Conservation (phyloP, 2,888 invertebrate genomes). For the Andrena haemorrhoa region DNA sequence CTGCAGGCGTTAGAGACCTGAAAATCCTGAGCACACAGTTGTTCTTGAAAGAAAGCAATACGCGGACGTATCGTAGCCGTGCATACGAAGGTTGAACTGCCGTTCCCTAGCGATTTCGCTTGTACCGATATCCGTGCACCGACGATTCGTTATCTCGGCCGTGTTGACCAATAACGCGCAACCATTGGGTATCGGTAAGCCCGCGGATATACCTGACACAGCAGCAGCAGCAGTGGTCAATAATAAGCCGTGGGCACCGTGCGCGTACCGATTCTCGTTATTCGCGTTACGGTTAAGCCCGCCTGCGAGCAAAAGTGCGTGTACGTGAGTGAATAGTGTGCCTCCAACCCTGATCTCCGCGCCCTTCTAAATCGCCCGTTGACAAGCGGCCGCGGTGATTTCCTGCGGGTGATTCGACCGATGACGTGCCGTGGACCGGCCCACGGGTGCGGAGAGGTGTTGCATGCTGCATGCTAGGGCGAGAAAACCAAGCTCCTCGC, state of each 20-base stretch:
- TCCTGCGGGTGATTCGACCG: slow-evolving; percentile 27
- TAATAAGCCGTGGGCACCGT: slow-evolving; percentile 23
- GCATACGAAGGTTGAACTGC: slow-evolving; percentile 38
- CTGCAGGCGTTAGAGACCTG: slow-evolving; percentile 21
- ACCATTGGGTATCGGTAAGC: not conserved
- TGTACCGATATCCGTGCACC: slow-evolving; percentile 43
- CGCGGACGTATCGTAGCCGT: slow-evolving; percentile 53
- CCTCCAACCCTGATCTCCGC: slow-evolving; percentile 42
- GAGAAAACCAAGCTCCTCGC: slow-evolving; percentile 27
- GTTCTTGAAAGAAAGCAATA: slow-evolving; percentile 62
- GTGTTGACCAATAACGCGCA: slow-evolving; percentile 19
- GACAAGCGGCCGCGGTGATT: slow-evolving; percentile 56
- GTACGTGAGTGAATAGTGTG: slow-evolving; percentile 56
- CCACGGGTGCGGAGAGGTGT: slow-evolving; percentile 36
- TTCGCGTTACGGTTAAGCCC: slow-evolving; percentile 9
- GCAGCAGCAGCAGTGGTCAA: slow-evolving; percentile 40
- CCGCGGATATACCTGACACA: slow-evolving; percentile 41
- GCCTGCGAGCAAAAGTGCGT: slow-evolving; percentile 50
- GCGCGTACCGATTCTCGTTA: slow-evolving; percentile 25
- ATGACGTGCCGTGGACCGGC: slow-evolving; percentile 60
- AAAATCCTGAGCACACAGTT: slow-evolving; percentile 57
- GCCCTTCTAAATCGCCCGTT: slow-evolving; percentile 42
- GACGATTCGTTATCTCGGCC: slow-evolving; percentile 24
- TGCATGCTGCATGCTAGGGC: slow-evolving; percentile 63
- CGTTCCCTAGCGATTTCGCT: slow-evolving; percentile 52